Evolutionary conservation across 1,140 invertebrate species (phyloP).

Genomic region (Orchestia grillus): DNA sequence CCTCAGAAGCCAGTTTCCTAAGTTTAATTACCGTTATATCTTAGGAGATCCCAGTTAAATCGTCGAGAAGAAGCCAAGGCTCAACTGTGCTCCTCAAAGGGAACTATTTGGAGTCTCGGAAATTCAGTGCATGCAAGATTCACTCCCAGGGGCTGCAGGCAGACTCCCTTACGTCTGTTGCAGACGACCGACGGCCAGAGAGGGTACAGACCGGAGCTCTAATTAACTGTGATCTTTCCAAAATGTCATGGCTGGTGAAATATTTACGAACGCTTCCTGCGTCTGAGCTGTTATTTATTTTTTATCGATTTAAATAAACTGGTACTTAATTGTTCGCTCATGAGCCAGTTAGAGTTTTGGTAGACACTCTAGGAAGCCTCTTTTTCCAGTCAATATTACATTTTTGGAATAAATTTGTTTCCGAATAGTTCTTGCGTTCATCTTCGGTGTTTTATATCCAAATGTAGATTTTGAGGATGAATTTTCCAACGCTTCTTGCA

Average conservation of each 20-base stretch:
- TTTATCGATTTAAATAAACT: no score
- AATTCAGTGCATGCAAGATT: neutral
- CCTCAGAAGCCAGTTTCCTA: neutral
- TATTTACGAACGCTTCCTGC: no score
- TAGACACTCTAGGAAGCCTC: no score
- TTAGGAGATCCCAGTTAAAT: neutral
- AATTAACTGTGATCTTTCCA: neutral
- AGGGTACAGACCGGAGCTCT: neutral
- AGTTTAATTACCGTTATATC: slow-evolving; percentile 2
- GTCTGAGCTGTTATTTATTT: no score
- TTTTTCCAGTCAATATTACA: no score
- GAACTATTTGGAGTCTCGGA: neutral
- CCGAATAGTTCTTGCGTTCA: no score
- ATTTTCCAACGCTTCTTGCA: neutral
- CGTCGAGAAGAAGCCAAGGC: neutral
- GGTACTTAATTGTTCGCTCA: no score
- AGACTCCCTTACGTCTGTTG: neutral
- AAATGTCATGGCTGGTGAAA: neutral
- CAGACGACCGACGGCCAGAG: neutral
- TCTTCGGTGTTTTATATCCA: neutral
- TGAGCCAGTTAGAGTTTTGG: no score
- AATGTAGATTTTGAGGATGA: neutral
- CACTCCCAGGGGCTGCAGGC: neutral
- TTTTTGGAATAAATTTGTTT: no score
- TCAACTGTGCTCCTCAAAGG: neutral